Base-by-base conservation (phyloP, 2,797 vertebrate species). In the Hypotaenidia okinawae region DNA sequence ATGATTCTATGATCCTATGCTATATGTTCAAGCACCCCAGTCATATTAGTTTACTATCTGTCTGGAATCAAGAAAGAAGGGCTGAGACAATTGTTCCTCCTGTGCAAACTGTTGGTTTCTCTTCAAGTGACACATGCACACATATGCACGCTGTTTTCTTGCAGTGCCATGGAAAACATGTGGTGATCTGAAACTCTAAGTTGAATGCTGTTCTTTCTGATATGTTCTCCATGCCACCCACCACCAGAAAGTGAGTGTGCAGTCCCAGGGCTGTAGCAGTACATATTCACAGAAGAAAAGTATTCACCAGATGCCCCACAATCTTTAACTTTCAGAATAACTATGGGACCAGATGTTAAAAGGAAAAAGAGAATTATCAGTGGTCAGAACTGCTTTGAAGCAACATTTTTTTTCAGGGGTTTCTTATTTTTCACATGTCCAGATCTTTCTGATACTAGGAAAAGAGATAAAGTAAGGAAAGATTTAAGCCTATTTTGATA, bases 81-180 rank as follows among this genome's bases (percentile, higher is more conserved):
- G 6, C 3, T 64, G 28, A 84, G n/a, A 23, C 5, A 70, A 5
- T 22, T 4, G 55, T 52, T 30, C 14, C 9, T 89, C 7, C 14
- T 43, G 3, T 18, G 19, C 49, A 2, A 8, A 8, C 28, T 30
- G 8, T 68, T 5, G 0, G 9, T 94, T 72, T 89, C 45, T 69
- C 21, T 79, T 73, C 78, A 39, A 81, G 17, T 57, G 30, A 1
- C 7, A 37, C 23, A 11, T 45, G 9, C 2, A 25, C 22, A n/a
- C 1, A 19, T 14, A 13, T 2, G 5, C 5, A 9, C 3, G 2
- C 1, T 15, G 3, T 33, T 70, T 78, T 72, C 25, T 64, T 75
- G 7, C 33, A 68, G 17, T 4, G 3, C 3, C 8, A 3, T 37
- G 16, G 47, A 24, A 67, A 91, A 76, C 17, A 23, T 0, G 0